Evolutionary conservation across 2,113 vertebrate genomes (phyloP), one percentile per base, ranked within the genome.

Genomic region (Boulengeromyrus knoepffleri): DNA sequence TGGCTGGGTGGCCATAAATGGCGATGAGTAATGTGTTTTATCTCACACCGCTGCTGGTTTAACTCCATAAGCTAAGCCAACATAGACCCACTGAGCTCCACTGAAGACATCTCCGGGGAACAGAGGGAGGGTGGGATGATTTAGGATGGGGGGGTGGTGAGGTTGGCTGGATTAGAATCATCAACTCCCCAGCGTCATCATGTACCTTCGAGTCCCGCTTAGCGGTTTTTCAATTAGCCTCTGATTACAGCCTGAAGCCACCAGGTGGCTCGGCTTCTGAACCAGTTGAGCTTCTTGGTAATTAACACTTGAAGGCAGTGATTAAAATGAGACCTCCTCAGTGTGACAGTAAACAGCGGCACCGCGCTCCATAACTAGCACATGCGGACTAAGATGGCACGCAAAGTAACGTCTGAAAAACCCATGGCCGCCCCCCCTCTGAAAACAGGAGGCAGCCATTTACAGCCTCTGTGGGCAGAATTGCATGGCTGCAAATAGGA

Each of bases 251-350:
- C 77, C 77, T 15, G 9, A 80, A 85, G 52, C 10, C 27, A 83
- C 46, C 70, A 42, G 85, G 74, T 52, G 21, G 53, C 77, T 62
- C 45, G 1, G 58, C 50, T 17, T 85, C 36, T 58, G 74, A 85
- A 85, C 89, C 77, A 62, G 77, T 62, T 31, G 17, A 84, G 77
- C 17, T 62, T 85, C 77, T 49, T 58, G 10, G 52, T 85, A 89
- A 89, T 89, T 89, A 89, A 89, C n/a, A 84, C 74, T 52, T 58
- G 89, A 83, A 50, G 88, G 27, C 31, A 47, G 70, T 89, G 47
- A 84, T 84, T 84, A 89, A 47, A 56, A 50, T 52, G 49, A 85
- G 58, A 45, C 2, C 89, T 85, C 80, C 77, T 52, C 36, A 8
- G 36, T 19, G 24, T 83, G 42, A 56, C 9, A 13, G 45, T 62